Base-by-base conservation (phyloP, 2,888 invertebrate genomes). In the Diaphora mendica region DNA sequence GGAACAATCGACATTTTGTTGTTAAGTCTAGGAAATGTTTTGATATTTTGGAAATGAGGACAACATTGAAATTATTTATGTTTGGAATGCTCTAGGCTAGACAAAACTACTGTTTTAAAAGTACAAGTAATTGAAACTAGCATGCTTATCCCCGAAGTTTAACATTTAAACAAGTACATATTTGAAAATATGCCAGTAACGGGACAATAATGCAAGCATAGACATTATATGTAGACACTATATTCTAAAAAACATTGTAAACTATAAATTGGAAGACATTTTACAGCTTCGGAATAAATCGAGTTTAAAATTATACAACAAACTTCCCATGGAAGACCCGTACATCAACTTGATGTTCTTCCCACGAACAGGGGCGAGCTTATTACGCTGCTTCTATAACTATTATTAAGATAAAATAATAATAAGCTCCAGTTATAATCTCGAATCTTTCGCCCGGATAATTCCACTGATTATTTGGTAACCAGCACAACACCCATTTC, bases 321-420 rank as follows among this genome's bases (percentile, higher is more conserved):
- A 80, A 72, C 71, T 86, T 87, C 85, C 82, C 87, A 88, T 87
- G 86, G 75, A 83, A 80, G 78, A 79, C 75, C 33, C 75, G 82
- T 80, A 77, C 80, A 71, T 82, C 80, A 84, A 78, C 77, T 82
- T 76, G 79, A 68, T 78, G 74, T 80, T 82, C 86, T 93, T 94
- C 94, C 92, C 94, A 93, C 93, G 92, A 89, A 89, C 85, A 87
- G 85, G 85, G 89, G 85, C 88, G 87, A 89, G 85, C 88, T 89
- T 92, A 94, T 93, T 93, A 93, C 90, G 91, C 79, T 80, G 82
- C 82, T 90, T 89, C 89, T 89, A 92, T 91, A 87, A 90, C 92
- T 91, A 92, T 94, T 90, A 94, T 94, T 94, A 94, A 89, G 84
- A 86, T 83, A 89, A 92, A 93, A 93, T 91, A 91, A 93, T 91